A percentile compares a stretch with the other conserved stretches of the same genome.
Evolutionary conservation across 1,140 invertebrate genomes (phyloP).

Genomic region (Cydia amplana): DNA sequence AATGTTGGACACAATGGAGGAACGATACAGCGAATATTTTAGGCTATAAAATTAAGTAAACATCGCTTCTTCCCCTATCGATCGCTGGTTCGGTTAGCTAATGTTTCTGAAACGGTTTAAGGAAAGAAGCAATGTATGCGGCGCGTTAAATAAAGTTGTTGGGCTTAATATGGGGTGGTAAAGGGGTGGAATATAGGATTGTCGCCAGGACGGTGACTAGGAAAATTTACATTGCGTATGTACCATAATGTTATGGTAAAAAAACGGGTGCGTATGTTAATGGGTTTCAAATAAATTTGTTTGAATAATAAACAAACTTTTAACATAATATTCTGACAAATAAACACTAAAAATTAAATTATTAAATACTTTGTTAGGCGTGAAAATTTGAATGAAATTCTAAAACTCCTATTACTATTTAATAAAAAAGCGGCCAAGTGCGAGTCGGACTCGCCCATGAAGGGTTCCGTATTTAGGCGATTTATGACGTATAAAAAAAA

Average conservation of each 20-base stretch:
- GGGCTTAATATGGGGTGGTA: constrained; percentile 36
- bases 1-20: constrained; percentile 68
- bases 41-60: constrained; percentile 41
- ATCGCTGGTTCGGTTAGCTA: constrained; percentile 42
- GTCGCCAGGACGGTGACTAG: constrained; percentile 73
- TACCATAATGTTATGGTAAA: constrained; percentile 42
- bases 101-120: not conserved
- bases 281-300: not conserved
- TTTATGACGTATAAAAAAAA: too few relatives aligned
- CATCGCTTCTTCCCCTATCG: constrained; percentile 36
- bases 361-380: too few relatives aligned
- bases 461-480: too few relatives aligned
- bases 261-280: constrained; percentile 5
- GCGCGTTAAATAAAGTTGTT: not conserved
- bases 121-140: constrained; percentile 44
- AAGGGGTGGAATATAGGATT: constrained; percentile 59
- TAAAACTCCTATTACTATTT: too few relatives aligned
- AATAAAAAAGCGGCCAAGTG: too few relatives aligned
- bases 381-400: too few relatives aligned
- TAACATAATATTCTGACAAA: too few relatives aligned
- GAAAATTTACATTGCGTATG: constrained; percentile 56
- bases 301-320: not conserved
- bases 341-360: too few relatives aligned
- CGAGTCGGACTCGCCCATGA: too few relatives aligned
- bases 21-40: constrained; percentile 48